Percentiles rank a stretch among this genome's conserved stretches.
phyloP scores from a whole-genome alignment of 1,140 invertebrate species.

The Centruroides vittatus region DNA sequence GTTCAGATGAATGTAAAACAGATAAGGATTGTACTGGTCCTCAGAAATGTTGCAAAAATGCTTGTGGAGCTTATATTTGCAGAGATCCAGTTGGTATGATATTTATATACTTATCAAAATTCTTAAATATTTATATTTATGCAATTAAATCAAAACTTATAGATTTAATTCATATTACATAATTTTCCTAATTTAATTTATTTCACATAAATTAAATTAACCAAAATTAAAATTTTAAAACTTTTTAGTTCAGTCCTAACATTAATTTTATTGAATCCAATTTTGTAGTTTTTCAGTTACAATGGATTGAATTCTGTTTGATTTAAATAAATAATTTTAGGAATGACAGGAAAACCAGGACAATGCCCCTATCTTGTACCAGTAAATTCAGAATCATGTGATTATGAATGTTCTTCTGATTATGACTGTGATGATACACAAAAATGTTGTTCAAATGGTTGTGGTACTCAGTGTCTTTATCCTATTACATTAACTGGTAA shows the following conservation, averaged over 20 bases:
- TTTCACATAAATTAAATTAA: too few relatives aligned
- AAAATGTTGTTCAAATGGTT: constrained; percentile 72
- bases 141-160: too few relatives aligned
- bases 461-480: constrained; percentile 59
- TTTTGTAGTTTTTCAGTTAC: too few relatives aligned
- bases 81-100: constrained; percentile 1
- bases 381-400: constrained; percentile 42
- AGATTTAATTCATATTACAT: too few relatives aligned
- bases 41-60: constrained; percentile 6
- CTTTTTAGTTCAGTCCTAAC: too few relatives aligned
- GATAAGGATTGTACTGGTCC: constrained; percentile 4
- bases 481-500: constrained; percentile 48
- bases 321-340: constrained; percentile 23
- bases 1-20: constrained; percentile 2
- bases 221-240: too few relatives aligned
- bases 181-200: too few relatives aligned
- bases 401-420: constrained; percentile 58
- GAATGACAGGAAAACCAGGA: constrained; percentile 28
- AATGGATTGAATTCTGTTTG: too few relatives aligned
- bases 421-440: constrained; percentile 48
- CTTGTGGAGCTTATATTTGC: constrained; percentile 2
- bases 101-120: not conserved
- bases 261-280: too few relatives aligned
- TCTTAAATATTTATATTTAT: too few relatives aligned
- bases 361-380: constrained; percentile 70